Evolutionary conservation across 2,113 vertebrate genomes (phyloP), one percentile per base, ranked within the genome.

Genomic region (Coregonus clupeaformis): DNA sequence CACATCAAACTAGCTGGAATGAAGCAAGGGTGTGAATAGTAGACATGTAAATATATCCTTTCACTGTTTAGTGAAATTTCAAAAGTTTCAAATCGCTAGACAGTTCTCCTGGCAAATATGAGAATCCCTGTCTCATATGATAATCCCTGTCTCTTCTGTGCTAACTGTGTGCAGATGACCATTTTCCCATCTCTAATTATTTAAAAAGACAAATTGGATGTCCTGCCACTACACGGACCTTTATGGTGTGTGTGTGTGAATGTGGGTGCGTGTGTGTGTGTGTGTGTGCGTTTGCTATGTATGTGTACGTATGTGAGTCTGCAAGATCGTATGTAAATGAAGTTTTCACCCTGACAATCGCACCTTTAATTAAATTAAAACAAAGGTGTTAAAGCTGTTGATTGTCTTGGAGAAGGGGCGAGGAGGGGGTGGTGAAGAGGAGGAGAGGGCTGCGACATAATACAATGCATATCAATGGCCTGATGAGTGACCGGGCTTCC

Each of bases 291-390:
- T 72, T 59, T 78, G 30, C 76, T 83, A 73, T 82, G 65, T 42
- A 71, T 80, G 79, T 72, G 60, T 76, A n/a, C n/a, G n/a, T n/a
- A 71, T 70, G 70, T 71, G 57, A 29, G 76, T 82, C 60, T 25
- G 71, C 79, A 78, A 71, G n/a, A n/a, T n/a, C 68, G 70, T 72
- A 81, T 87, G 89, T 92, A 92, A 91, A 91, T 91, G 69, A 90
- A 89, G 87, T 89, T 91, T 93, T 89, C 84, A 85, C 84, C 87
- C 83, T 82, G 89, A 85, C 86, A 88, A 85, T 89, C 86, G 62
- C 87, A 91, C 87, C 87, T 91, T 91, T 93, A 93, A 94, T 94
- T 92, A 91, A 93, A 93, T 93, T 93, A 93, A 90, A 90, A 88
- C 86, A 80, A 90, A 89, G 84, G 91, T 92, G 92, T 86, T 88